Evolutionary conservation across 2,113 vertebrate genomes (phyloP).

Genomic region (Poeciliopsis turrubarensis): DNA sequence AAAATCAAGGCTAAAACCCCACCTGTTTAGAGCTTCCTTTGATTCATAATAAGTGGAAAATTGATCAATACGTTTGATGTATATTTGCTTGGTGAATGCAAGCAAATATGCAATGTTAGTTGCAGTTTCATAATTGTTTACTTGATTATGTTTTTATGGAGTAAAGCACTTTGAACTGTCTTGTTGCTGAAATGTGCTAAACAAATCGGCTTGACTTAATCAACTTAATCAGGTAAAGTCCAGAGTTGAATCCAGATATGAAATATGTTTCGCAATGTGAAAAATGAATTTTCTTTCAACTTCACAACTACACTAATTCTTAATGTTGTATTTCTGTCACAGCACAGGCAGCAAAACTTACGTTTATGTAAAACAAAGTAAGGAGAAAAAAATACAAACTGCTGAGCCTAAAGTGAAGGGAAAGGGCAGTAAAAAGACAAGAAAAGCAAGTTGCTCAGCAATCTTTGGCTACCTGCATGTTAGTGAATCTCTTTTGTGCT

Average conservation of each 20-base stretch:
- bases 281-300: neutral
- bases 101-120: no score
- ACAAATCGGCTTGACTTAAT: no score
- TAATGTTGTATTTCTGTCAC: neutral
- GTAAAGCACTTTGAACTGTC: no score
- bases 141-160: no score
- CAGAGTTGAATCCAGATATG: neutral
- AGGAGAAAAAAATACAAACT: neutral
- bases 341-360: neutral
- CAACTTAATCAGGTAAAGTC: neutral
- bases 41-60: no score
- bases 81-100: no score
- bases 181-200: no score
- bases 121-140: no score
- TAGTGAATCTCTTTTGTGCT: neutral
- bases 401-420: neutral
- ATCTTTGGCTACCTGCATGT: slow-evolving; percentile 4
- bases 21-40: no score
- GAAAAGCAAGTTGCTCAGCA: slow-evolving; percentile 7
- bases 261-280: neutral
- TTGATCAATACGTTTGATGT: no score
- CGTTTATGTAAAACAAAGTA: no score
- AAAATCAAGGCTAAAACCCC: no score
- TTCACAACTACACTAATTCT: neutral
- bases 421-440: neutral